A percentile compares a stretch with the other conserved stretches of the same genome.
Conservation (phyloP, 1,140 invertebrate genomes). For the Conus betulinus region DNA sequence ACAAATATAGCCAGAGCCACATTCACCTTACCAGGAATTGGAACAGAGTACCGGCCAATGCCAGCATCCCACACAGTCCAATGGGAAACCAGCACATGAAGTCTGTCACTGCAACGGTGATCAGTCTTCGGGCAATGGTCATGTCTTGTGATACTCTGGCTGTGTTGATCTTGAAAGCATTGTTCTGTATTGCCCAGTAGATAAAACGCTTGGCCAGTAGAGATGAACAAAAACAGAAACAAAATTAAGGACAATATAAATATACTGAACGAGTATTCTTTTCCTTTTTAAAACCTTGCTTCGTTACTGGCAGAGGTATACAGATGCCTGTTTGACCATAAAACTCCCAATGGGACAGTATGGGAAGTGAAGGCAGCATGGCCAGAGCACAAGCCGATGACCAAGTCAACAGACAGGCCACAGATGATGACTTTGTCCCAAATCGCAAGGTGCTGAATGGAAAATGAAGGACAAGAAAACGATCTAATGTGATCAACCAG, state of each 20-base stretch:
- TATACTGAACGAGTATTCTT: neutral
- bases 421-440: neutral
- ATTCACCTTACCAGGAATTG: neutral
- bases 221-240: neutral
- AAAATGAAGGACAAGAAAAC: constrained; percentile 50
- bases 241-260: neutral
- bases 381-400: neutral
- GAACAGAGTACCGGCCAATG: neutral
- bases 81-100: too few relatives aligned
- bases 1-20: too few relatives aligned
- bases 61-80: too few relatives aligned
- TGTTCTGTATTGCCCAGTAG: neutral
- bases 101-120: too few relatives aligned
- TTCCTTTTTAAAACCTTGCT: neutral
- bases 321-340: constrained; percentile 8
- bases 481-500: constrained; percentile 61
- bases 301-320: neutral
- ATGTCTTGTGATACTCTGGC: too few relatives aligned
- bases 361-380: neutral
- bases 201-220: neutral
- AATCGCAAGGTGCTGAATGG: neutral
- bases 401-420: neutral
- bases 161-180: neutral
- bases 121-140: too few relatives aligned
- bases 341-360: neutral